Base-by-base conservation (phyloP, 1,140 invertebrate genomes). In the Drosophila simulans region DNA sequence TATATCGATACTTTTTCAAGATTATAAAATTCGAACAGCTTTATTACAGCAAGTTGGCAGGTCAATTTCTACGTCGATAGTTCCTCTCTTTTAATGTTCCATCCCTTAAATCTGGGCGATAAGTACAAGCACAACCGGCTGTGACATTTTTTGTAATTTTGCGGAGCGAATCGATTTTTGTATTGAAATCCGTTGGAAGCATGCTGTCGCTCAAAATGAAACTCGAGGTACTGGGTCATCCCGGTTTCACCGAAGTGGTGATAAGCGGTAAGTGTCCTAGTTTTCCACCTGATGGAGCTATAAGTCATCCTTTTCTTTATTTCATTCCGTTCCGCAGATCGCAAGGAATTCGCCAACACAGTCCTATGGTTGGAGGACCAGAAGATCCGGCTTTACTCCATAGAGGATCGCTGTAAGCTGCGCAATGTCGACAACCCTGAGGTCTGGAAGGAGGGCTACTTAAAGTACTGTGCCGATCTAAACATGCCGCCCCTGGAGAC, bases 351-450 rank as follows among this genome's bases (percentile, higher is more conserved):
- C 90, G 95, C 96, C 54, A 96, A 95, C 82, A 93, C 98, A 31
- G 94, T 98, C 17, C 89, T 96, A 1, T 99, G 98, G 98, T 89
- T 99, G 25, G 98, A 99, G 93, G 97, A 98, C 92, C 97, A 98
- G 92, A 98, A 97, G 93, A 98, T 99, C 76, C 95, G 98, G 15
- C 95, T 96, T 80, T 98, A 98, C 81, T 95, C 95, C 80, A 96
- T 97, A 63, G 97, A 98, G 91, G 96, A 97, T 64, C 93, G 97
- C 22, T 94, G 94, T 68, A 93, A 92, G 1, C 91, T 99, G 20
- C 93, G 96, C 49, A 92, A 93, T 52, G 93, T 94, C 17, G 78
- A 93, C 15, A 91, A 94, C 5, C 71, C 79, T 25, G 85, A 93
- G 2, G 91, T 94, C 39, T 99, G 98, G 98, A 92, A 94, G 25